phyloP scores from a whole-genome alignment of 2,113 vertebrate species.

The Microtus montanus region DNA sequence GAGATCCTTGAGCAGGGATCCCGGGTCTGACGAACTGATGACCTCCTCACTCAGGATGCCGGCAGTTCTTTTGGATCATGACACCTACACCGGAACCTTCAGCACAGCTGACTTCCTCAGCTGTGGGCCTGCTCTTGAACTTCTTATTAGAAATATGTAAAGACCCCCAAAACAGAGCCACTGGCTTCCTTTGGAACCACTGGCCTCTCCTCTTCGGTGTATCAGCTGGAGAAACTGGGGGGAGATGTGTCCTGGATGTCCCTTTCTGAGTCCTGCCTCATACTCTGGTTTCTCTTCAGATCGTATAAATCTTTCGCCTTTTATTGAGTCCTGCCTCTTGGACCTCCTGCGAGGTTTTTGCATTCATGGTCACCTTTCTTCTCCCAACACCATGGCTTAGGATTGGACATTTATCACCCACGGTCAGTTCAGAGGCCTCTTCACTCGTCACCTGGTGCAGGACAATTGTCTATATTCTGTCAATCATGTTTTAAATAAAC shows the following conservation, averaged over 20 bases:
- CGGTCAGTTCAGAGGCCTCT: background rate
- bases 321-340: background rate
- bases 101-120: background rate
- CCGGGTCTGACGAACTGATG: accelerated
- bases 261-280: background rate
- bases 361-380: no score
- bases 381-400: background rate
- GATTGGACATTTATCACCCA: background rate
- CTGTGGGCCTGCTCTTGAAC: background rate
- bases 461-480: no score
- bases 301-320: no score
- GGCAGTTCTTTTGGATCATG: background rate
- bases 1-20: accelerated
- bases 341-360: background rate
- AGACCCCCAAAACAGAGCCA: background rate
- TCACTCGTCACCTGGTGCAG: background rate
- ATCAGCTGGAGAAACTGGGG: background rate
- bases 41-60: background rate
- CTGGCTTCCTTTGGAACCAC: background rate
- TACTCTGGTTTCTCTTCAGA: no score
- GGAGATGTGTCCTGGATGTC: background rate
- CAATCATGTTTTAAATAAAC: no score
- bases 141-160: background rate
- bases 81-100: background rate
- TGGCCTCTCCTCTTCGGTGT: background rate